Base-by-base conservation (phyloP, 2,797 vertebrate genomes). In the Sebastes cheni region DNA sequence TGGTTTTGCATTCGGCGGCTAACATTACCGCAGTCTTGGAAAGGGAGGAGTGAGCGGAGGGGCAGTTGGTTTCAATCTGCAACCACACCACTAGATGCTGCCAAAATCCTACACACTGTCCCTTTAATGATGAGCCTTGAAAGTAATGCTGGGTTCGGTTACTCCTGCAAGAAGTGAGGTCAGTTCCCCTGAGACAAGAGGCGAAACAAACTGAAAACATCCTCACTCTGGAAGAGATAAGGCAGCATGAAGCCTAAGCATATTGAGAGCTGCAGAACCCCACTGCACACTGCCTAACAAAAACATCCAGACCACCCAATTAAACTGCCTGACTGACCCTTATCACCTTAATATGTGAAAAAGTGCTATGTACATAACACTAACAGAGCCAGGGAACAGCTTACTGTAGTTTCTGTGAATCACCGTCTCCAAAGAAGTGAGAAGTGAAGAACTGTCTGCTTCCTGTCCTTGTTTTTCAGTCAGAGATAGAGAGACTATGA, bases 121-220 rank as follows among this genome's bases (percentile, higher is more conserved):
- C 42, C 42, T 50, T 50, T 50, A 50, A 50, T 50, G 16, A 8
- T 50, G 42, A 50, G 7, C 42, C 50, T 55, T 16, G 11, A 18
- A 16, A 68, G 50, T 55, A 34, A 54, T 29, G 25, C 18, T 30
- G 65, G 14, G 7, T 68, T 16, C 8, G 8, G 20, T 67, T 30
- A 54, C 64, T 46, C 5, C n/a, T 39, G 27, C 5, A 64, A 8
- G 42, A 22, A 13, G 36, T 67, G 20, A 14, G 27, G 32, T 22
- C 23, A 13, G 8, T 34, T 32, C 27, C 65, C 12, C 11, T 1
- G 10, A 76, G 74, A 71, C 62, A 27, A n/a, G 58, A 83, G 34
- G 70, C 23, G 68, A 84, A 79, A 83, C 75, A 77, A 83, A 81
- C 67, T 62, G 64, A 79, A 75, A 75, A 84, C 81, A 82, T 77